phyloP scores from a whole-genome alignment of 2,113 vertebrate genomes.

The Megaleporinus macrocephalus region DNA sequence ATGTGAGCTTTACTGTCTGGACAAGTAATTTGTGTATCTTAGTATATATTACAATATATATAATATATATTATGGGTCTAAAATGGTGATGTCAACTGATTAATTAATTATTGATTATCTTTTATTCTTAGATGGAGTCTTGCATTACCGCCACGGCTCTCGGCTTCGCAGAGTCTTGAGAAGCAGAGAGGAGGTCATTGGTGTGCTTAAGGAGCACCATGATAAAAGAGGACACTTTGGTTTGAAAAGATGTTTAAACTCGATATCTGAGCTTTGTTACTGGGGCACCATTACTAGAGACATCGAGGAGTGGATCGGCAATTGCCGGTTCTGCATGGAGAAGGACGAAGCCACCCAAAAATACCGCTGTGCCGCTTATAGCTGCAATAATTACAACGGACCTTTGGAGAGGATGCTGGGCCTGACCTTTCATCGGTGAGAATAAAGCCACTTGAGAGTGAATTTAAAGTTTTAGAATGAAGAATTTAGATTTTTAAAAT shows the following conservation, averaged over 20 bases:
- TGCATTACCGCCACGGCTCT: conserved; percentile 64
- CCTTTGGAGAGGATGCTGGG: conserved; percentile 47
- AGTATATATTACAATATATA: too few relatives aligned
- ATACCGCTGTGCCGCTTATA: conserved; percentile 41
- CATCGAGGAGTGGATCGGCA: conserved; percentile 47
- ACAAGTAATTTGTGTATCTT: too few relatives aligned
- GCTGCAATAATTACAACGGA: conserved; percentile 49
- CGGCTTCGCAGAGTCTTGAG: conserved; percentile 63
- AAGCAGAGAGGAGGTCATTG: conserved; percentile 67
- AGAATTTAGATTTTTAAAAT: too few relatives aligned
- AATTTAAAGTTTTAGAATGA: neutral
- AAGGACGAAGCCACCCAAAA: conserved; percentile 47
- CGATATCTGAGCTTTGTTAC: conserved; percentile 63
- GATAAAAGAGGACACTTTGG: conserved; percentile 69
- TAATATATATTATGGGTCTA: too few relatives aligned
- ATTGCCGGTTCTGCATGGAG: conserved; percentile 46
- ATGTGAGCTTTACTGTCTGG: too few relatives aligned
- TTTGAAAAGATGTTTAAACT: conserved; percentile 60
- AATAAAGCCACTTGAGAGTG: neutral
- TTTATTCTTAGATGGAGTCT: conserved; percentile 62
- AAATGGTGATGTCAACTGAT: too few relatives aligned
- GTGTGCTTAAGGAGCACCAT: conserved; percentile 66
- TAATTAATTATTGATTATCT: neutral
- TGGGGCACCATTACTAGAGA: conserved; percentile 53
- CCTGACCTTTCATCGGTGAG: conserved; percentile 51